A percentile compares a stretch with the other conserved stretches of the same genome.
phyloP scores from a whole-genome alignment of 2,113 vertebrate genomes.

The Syrrhaptes paradoxus region DNA sequence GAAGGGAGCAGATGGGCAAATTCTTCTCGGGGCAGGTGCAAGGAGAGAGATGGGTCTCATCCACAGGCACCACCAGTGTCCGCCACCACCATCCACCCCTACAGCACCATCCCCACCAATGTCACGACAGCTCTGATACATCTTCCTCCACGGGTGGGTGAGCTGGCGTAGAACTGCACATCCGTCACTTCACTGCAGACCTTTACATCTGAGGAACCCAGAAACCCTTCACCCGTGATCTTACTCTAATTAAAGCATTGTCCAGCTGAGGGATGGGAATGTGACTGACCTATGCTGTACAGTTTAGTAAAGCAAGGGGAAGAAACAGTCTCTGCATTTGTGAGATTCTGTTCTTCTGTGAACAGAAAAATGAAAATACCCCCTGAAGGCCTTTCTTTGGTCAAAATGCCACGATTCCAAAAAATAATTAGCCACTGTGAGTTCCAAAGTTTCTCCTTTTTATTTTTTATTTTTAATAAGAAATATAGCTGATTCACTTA shows the following conservation, averaged over 20 bases:
- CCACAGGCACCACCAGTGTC: not conserved
- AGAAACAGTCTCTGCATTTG: not conserved
- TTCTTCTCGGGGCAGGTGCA: not conserved
- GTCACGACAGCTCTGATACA: not conserved
- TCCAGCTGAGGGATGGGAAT: not conserved
- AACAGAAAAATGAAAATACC: not conserved
- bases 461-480: not conserved
- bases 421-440: not conserved
- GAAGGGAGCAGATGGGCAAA: not conserved
- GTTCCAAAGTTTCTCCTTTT: not conserved
- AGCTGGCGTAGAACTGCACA: not conserved
- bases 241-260: not conserved
- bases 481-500: not conserved
- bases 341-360: not conserved
- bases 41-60: not conserved
- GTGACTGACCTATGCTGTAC: not conserved
- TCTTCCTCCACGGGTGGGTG: not conserved
- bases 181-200: fast-evolving
- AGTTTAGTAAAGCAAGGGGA: not conserved
- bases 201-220: fast-evolving
- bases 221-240: not conserved
- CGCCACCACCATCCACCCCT: not conserved
- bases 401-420: not conserved
- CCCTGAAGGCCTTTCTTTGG: not conserved
- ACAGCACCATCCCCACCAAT: fast-evolving